A percentile compares a stretch with the other conserved stretches of the same genome.
Evolutionary conservation across 1,140 invertebrate genomes (phyloP).

Genomic region (Zaprionus lachaisei): DNA sequence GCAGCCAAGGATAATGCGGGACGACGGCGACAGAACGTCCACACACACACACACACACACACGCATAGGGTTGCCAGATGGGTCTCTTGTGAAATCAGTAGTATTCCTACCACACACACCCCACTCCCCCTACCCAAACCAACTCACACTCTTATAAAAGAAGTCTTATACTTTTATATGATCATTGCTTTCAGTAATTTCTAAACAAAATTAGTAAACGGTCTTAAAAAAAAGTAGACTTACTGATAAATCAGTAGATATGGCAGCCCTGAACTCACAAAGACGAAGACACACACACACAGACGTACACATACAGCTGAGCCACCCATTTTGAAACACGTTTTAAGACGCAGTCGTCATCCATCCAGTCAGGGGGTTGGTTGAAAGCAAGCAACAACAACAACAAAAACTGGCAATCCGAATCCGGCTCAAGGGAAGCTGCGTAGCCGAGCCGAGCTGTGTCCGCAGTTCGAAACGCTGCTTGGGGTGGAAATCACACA

Average conservation of each 20-base stretch:
- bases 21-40: conserved; percentile 26
- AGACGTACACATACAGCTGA: conserved; percentile 32
- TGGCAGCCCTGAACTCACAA: neutral
- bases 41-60: conserved; percentile 19
- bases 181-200: too few relatives aligned
- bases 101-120: too few relatives aligned
- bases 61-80: neutral
- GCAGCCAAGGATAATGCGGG: conserved; percentile 41
- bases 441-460: conserved; percentile 56
- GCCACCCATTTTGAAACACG: conserved; percentile 67
- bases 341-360: conserved; percentile 54
- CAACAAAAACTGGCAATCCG: conserved; percentile 32
- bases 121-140: too few relatives aligned
- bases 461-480: conserved; percentile 55
- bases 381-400: conserved; percentile 27
- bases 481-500: conserved; percentile 64
- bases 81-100: too few relatives aligned
- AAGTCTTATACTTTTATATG: too few relatives aligned
- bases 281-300: conserved; percentile 9
- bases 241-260: too few relatives aligned
- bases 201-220: too few relatives aligned
- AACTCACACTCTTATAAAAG: too few relatives aligned
- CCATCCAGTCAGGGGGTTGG: conserved; percentile 44
- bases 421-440: conserved; percentile 65
- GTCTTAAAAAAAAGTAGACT: too few relatives aligned